phyloP scores from a whole-genome alignment of 53 echinoderm and acorn worm genomes.

The Echinometra lucunter region DNA sequence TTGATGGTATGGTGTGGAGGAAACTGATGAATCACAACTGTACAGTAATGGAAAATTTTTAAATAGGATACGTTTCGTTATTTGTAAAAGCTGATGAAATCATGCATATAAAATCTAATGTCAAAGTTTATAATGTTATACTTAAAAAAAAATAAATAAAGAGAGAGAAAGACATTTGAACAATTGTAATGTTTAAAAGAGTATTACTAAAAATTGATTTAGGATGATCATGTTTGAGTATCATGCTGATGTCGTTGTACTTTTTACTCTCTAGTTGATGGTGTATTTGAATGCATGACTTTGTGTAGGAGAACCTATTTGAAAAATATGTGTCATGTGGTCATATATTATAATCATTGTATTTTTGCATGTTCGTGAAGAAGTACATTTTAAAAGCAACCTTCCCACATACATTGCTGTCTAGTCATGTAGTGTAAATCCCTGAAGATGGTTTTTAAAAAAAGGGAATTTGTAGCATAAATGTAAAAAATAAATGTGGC shows the following conservation, averaged over 20 bases:
- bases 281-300: slow-evolving; percentile 34
- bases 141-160: too few relatives aligned
- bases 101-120: slow-evolving; percentile 54
- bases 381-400: background rate
- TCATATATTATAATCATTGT: slow-evolving; percentile 29
- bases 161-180: background rate
- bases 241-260: slow-evolving; percentile 19
- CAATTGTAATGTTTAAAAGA: background rate
- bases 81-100: slow-evolving; percentile 48
- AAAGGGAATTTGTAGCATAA: background rate
- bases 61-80: background rate
- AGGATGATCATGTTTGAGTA: slow-evolving; percentile 45
- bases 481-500: background rate
- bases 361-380: slow-evolving; percentile 32
- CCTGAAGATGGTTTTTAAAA: background rate
- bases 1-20: background rate
- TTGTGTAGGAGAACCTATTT: background rate
- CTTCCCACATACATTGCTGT: background rate
- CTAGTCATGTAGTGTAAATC: background rate
- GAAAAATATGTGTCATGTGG: slow-evolving; percentile 1
- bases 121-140: slow-evolving; percentile 57
- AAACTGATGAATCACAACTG: background rate
- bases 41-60: background rate
- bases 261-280: slow-evolving; percentile 10
- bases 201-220: slow-evolving; percentile 5